Base-by-base conservation (phyloP, 2,888 invertebrate species). In the Drosophila hamatofila region DNA sequence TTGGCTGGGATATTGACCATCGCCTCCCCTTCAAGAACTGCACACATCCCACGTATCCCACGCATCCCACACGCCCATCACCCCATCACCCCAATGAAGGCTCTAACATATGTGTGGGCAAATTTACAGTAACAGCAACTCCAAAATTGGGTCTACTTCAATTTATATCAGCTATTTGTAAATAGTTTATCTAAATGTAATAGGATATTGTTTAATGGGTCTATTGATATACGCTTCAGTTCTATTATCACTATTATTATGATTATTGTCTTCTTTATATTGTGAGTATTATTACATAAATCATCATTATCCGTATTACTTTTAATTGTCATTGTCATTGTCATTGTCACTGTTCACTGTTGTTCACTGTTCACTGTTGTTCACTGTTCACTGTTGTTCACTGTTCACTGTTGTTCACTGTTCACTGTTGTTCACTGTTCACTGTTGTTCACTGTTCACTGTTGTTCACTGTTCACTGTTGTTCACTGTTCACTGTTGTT, bases 1-100 rank as follows among this genome's bases (percentile, higher is more conserved):
- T 16, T 33, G 21, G 52, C 37, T 52, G 25, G 49, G 23, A 52
- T 60, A 59, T 71, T 74, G 63, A 62, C 68, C 61, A n/a, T 49
- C 27, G 48, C 39, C 60, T 48, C 48, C 35, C 49, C 39, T 30
- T 49, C 30, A 30, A 49, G 48, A 49, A 30, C 3, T 30, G 48
- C 48, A 49, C 65, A 39, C 27, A 48, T 48, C 25, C 54, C 23
- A 42, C 42, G 7, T 39, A 65, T 21, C 21, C 51, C 46, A 48
- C 46, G 46, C 55, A 67, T 23, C 16, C 52, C 35, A 48, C 48
- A 18, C 27, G 27, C 18, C 44, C 18, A 18, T 6, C 39, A 49
- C 18, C 18, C 44, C 18, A 18, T 6, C 39, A 49, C 18, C 55
- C 68, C 18, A 37, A 3, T 21, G 18, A 11, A 14, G 27, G 12